Conservation (phyloP, 1,140 invertebrate genomes). For the Bradynema listronoti region DNA sequence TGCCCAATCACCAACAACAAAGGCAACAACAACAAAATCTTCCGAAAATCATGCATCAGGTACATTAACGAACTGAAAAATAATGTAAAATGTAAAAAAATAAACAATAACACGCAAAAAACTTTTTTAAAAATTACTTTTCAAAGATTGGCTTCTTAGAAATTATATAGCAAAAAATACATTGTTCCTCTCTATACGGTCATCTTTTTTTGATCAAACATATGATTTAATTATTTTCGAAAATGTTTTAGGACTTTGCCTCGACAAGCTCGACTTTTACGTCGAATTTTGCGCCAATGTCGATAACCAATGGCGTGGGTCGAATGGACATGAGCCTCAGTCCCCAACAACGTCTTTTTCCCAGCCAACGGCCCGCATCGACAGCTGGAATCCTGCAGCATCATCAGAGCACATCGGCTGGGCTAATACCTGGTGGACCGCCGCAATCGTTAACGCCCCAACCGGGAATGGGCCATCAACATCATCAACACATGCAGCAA, state of each 20-base stretch:
- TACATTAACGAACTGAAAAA: not conserved
- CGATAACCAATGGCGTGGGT: constrained; percentile 8
- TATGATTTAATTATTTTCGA: too few relatives aligned
- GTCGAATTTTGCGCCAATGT: constrained; percentile 12
- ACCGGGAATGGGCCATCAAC: constrained; percentile 35
- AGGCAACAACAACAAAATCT: constrained; percentile 20
- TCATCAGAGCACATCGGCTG: constrained; percentile 29
- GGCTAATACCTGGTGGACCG: constrained; percentile 33
- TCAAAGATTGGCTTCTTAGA: too few relatives aligned
- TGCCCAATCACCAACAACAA: constrained; percentile 20
- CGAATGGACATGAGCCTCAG: not conserved
- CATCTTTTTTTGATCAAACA: too few relatives aligned
- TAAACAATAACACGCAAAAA: not conserved
- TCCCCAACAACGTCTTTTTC: constrained; percentile 5
- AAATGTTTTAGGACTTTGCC: constrained; percentile 15
- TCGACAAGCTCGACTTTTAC: constrained; percentile 11
- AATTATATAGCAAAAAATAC: too few relatives aligned
- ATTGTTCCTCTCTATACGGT: too few relatives aligned
- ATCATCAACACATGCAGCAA: constrained; percentile 10
- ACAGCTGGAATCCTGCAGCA: constrained; percentile 40
- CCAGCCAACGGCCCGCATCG: constrained; percentile 36
- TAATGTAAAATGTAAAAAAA: not conserved
- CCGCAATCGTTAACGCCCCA: constrained; percentile 45
- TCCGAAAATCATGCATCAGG: constrained; percentile 28
- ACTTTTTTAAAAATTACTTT: not conserved